Evolutionary conservation across 1,140 invertebrate genomes (phyloP).

Genomic region (Ceratina japonica): DNA sequence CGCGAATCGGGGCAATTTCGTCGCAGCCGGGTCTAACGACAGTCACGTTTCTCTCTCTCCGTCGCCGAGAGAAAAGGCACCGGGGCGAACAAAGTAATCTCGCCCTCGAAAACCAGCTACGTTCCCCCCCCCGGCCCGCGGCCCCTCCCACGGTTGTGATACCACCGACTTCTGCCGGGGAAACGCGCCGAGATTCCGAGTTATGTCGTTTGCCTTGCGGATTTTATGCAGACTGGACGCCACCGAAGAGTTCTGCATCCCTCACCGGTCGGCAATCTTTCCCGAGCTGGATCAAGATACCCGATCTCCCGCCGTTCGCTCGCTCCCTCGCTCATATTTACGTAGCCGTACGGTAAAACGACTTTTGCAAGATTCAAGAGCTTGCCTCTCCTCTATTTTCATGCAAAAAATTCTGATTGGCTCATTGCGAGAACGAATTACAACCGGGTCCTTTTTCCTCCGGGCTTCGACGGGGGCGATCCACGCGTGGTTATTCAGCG

Average conservation of each 20-base stretch:
- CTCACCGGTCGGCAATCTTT: background rate
- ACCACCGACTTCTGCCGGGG: constrained; percentile 24
- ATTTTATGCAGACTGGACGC: background rate
- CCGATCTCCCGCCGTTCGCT: background rate
- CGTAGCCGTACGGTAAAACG: background rate
- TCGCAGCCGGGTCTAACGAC: constrained; percentile 62
- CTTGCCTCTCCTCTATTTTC: too few species aligned
- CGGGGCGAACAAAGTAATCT: constrained; percentile 53
- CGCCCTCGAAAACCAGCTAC: background rate
- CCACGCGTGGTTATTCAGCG: constrained; percentile 5
- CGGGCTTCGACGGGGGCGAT: too few species aligned
- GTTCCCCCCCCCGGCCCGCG: too few species aligned
- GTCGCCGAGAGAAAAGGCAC: constrained; percentile 2
- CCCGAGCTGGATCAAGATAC: background rate
- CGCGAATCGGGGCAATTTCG: constrained; percentile 67
- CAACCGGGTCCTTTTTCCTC: too few species aligned
- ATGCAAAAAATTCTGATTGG: too few species aligned
- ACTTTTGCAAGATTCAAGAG: background rate
- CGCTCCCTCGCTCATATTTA: constrained; percentile 51
- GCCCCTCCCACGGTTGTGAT: background rate
- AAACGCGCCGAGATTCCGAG: background rate
- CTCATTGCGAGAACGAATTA: too few species aligned
- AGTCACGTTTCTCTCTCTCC: constrained; percentile 49
- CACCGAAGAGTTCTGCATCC: background rate
- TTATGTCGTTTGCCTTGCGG: constrained; percentile 35